Percentiles rank a stretch among this genome's conserved stretches.
phyloP scores from a whole-genome alignment of 2,797 vertebrate genomes.

The Acanthurus tractus region DNA sequence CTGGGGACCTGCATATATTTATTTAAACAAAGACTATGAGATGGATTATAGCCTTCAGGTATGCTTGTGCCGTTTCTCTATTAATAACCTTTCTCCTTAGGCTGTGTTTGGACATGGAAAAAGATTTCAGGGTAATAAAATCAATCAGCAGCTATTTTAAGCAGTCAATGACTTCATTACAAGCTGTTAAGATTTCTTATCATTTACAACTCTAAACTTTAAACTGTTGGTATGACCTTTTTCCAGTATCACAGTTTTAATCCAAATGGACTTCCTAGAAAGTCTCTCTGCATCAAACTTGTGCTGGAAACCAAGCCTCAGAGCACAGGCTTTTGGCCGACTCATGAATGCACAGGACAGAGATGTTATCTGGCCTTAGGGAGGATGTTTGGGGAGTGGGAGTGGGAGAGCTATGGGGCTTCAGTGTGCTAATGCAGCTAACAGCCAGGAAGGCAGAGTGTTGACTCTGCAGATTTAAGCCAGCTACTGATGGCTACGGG shows the following conservation, averaged over 20 bases:
- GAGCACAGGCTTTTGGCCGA: constrained; percentile 55
- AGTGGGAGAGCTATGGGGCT: constrained; percentile 78
- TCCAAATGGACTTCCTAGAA: constrained; percentile 66
- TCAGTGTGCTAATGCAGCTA: constrained; percentile 89
- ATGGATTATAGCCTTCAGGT: constrained; percentile 25
- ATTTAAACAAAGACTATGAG: constrained; percentile 43
- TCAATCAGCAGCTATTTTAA: constrained; percentile 35
- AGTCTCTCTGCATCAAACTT: constrained; percentile 49
- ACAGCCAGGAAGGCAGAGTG: constrained; percentile 90
- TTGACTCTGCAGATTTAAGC: constrained; percentile 87
- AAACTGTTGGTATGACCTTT: constrained; percentile 29
- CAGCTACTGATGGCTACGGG: constrained; percentile 77
- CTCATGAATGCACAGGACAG: constrained; percentile 76
- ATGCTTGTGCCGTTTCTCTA: constrained; percentile 12
- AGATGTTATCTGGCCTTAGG: constrained; percentile 82
- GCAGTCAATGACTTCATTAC: constrained; percentile 15
- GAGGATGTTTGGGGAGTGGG: constrained; percentile 83
- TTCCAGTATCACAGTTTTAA: constrained; percentile 36
- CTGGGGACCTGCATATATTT: constrained; percentile 45
- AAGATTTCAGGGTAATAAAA: constrained; percentile 37
- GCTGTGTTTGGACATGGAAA: constrained; percentile 25
- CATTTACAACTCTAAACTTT: constrained; percentile 19
- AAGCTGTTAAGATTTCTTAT: constrained; percentile 34
- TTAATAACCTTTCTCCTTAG: constrained; percentile 33
- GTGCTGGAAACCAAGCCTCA: constrained; percentile 34